Base-by-base conservation (phyloP, 1,140 invertebrate genomes). In the Dendrolimus punctatus region DNA sequence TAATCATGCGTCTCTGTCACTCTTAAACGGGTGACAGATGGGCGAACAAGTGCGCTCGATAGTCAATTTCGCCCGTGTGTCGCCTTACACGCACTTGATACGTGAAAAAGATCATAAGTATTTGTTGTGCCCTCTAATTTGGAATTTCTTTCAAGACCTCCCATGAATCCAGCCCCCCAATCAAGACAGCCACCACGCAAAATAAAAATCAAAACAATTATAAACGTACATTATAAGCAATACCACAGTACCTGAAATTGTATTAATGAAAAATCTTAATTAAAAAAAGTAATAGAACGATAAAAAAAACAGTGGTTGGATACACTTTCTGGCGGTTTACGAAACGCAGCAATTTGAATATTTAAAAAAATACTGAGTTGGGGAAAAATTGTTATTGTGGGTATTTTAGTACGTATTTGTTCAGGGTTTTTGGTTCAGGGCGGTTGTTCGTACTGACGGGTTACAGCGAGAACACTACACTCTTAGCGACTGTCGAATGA, bases 161-260 rank as follows among this genome's bases (percentile, higher is more conserved):
- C 46, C 43, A 49, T 52, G 39, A 45, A 53, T 10, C 49, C 44
- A 43, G 46, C 40, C 51, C 54, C 52, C 54, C 54, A 55, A 55
- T 53, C 44, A 60, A 1, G 23, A 60, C 68, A 64, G 66, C 66
- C 68, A 65, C 60, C 62, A 67, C 59, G 58, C 59, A 68, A 64
- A 61, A 49, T 61, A 58, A 62, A 51, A 57, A 57, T 43, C 51
- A 66, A 64, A 71, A 62, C 67, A 62, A 72, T 69, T 71, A 61
- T 71, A 71, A 43, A 55, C 51, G 73, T 74, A 76, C 71, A 73
- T 68, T 44, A 68, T 82, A 84, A 84, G 80, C 79, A 84, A 84
- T 84, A 84, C 75, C 73, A 70, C 71, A 77, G 80, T 84, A 85
- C 79, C 79, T 85, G 81, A 81, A 69, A 80, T 68, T 70, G 55